phyloP scores from a whole-genome alignment of 2,797 vertebrate genomes.

The Enteromius viviparus region DNA sequence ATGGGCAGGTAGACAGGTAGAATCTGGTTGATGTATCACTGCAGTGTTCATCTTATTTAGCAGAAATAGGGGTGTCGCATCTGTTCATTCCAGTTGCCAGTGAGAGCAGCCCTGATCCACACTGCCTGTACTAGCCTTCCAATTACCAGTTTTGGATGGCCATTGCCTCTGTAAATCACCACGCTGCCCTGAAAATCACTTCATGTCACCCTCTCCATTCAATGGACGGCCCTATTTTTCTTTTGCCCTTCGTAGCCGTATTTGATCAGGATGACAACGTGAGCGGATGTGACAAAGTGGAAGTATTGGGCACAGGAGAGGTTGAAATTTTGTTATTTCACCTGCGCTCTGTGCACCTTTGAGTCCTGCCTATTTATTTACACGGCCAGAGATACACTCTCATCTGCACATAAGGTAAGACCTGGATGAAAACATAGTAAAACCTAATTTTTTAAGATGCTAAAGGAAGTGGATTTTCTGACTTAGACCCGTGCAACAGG shows the following conservation, averaged over 20 bases:
- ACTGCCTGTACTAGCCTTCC: conserved; percentile 63
- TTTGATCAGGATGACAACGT: conserved; percentile 42
- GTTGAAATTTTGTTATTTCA: conserved; percentile 36
- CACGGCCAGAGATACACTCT: conserved; percentile 2
- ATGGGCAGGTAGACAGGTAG: conserved; percentile 63
- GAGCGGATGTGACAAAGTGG: conserved; percentile 49
- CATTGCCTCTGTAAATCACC: conserved; percentile 55
- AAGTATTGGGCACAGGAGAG: conserved; percentile 45
- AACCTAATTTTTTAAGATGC: not conserved
- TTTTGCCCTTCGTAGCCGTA: conserved; percentile 8
- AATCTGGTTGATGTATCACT: conserved; percentile 65
- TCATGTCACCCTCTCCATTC: conserved; percentile 62
- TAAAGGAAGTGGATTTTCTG: not conserved
- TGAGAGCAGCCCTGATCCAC: conserved; percentile 70
- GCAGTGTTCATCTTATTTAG: conserved; percentile 75
- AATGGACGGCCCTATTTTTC: conserved; percentile 53
- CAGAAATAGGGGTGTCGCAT: conserved; percentile 69
- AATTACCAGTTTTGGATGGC: conserved; percentile 62
- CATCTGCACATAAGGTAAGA: not conserved
- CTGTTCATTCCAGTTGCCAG: conserved; percentile 70
- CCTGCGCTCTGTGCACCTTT: conserved; percentile 18
- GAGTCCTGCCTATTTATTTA: conserved; percentile 32
- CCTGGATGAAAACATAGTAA: not conserved
- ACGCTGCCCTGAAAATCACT: conserved; percentile 66
- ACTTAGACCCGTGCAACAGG: not conserved